Conservation (phyloP, 2,888 invertebrate species). For the Orchestes rusci region DNA sequence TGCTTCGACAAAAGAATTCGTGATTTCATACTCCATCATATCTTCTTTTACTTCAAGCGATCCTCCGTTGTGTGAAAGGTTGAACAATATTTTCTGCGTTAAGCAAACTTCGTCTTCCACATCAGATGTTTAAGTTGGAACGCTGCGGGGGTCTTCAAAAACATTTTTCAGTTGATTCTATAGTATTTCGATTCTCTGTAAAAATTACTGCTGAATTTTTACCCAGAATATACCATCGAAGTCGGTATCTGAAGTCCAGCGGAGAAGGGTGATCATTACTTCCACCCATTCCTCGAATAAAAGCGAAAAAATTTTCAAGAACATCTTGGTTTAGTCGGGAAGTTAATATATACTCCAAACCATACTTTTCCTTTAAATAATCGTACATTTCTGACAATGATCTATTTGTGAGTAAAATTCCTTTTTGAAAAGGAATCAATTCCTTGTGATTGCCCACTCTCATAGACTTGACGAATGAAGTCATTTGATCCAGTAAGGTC, state of each 20-base stretch:
- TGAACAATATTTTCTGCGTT: slow-evolving; percentile 4
- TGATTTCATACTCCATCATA: too few species aligned
- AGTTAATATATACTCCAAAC: too few species aligned
- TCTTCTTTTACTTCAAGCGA: too few species aligned
- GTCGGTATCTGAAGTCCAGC: slow-evolving; percentile 25
- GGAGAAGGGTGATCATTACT: slow-evolving; percentile 28
- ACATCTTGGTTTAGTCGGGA: neutral
- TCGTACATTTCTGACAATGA: too few species aligned
- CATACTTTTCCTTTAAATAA: too few species aligned
- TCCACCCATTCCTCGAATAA: slow-evolving; percentile 27
- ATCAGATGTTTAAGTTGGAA: neutral
- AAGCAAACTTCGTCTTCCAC: neutral
- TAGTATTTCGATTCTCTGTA: slow-evolving; percentile 13
- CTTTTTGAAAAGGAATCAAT: too few species aligned
- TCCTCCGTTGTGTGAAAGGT: too few species aligned
- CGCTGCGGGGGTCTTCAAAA: too few species aligned
- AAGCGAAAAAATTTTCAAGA: slow-evolving; percentile 7
- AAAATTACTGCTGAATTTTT: slow-evolving; percentile 27
- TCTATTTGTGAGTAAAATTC: too few species aligned
- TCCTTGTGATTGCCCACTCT: too few species aligned
- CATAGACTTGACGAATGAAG: too few species aligned
- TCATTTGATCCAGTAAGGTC: neutral
- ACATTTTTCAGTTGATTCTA: slow-evolving; percentile 3
- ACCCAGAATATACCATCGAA: slow-evolving; percentile 30
- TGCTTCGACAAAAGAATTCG: too few species aligned